A percentile compares a stretch with the other conserved stretches of the same genome.
phyloP scores from a whole-genome alignment of 2,113 vertebrate species.

The Oreamnos americanus region DNA sequence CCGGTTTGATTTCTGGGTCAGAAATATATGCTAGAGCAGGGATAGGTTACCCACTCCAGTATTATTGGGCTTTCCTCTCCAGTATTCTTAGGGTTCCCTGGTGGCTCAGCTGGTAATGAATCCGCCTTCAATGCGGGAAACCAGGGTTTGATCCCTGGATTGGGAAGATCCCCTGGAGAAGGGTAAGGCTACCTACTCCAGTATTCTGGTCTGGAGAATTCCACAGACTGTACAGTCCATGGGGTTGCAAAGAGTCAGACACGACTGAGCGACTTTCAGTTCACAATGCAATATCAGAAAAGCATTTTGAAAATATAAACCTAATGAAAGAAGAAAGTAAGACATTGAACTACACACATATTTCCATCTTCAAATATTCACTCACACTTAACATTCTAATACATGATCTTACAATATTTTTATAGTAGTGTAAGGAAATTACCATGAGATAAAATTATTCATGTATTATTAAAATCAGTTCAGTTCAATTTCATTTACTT shows the following conservation, averaged over 20 bases:
- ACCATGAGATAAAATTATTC: neutral
- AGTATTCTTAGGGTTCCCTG: neutral
- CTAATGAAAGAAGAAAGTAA: neutral
- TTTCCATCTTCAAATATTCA: neutral
- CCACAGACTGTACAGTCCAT: neutral
- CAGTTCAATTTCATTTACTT: neutral
- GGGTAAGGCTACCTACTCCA: neutral
- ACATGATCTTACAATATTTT: neutral
- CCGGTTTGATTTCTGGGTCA: neutral
- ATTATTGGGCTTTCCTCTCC: neutral
- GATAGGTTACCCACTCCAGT: neutral
- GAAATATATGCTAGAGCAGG: neutral
- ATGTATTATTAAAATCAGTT: neutral
- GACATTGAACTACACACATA: neutral
- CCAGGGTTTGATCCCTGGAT: neutral
- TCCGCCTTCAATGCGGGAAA: accelerated
- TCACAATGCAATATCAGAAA: neutral
- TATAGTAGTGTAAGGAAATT: neutral
- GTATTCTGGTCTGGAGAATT: neutral
- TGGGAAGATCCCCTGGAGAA: neutral
- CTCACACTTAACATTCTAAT: neutral
- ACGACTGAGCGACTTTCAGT: neutral
- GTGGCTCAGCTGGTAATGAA: too few relatives aligned
- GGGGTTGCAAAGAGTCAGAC: neutral
- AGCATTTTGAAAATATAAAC: neutral